These are phyloP conservation scores for Plecotus auritus DNA, from an alignment of 2,113 vertebrate species.

Conservation along the genomic window DNA sequence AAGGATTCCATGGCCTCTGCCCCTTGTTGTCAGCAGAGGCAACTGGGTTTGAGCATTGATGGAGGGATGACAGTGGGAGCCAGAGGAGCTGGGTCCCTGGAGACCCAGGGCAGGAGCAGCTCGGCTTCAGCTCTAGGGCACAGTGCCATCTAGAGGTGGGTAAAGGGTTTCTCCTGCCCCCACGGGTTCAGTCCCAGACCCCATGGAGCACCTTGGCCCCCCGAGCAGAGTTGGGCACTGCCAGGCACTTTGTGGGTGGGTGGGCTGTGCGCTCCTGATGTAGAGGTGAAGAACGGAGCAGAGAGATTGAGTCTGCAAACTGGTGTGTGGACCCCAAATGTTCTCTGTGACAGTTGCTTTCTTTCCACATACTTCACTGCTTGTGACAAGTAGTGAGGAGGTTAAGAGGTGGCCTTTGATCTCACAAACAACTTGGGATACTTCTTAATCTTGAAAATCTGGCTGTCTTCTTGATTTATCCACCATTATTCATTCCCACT, in stretches of 20 bases:
- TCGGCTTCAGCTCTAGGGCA: background rate
- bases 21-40: background rate
- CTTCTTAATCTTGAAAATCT: background rate
- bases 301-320: background rate
- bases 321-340: background rate
- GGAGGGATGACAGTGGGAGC: background rate
- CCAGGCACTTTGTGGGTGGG: background rate
- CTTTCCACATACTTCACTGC: background rate
- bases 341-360: background rate
- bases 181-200: background rate
- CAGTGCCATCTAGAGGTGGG: background rate
- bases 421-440: background rate
- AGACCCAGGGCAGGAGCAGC: background rate
- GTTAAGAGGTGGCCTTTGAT: background rate
- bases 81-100: rapidly evolving
- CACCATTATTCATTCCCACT: background rate
- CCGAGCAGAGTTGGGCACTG: rapidly evolving
- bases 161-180: background rate
- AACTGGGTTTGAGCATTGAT: background rate
- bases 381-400: background rate
- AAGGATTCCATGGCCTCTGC: background rate
- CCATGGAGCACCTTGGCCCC: rapidly evolving
- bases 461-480: background rate
- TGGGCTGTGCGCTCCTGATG: background rate
- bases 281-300: background rate